Evolutionary conservation across 1,140 invertebrate genomes (phyloP).

Genomic region (Hylaeus volcanicus): DNA sequence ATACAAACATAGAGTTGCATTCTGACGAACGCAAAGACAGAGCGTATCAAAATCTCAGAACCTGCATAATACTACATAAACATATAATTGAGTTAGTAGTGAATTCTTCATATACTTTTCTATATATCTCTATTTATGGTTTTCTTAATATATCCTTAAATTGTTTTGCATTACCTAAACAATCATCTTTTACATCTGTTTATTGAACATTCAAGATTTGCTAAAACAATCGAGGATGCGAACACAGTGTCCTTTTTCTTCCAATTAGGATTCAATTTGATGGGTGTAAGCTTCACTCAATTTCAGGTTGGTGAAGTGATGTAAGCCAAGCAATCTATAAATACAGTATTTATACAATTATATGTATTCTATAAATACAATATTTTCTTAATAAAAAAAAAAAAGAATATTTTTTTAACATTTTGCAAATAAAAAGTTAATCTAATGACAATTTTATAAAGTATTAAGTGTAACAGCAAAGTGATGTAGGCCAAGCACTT

Average conservation of each 20-base stretch:
- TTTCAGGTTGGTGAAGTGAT: constrained; percentile 59
- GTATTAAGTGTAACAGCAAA: no score
- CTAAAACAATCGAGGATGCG: constrained; percentile 47
- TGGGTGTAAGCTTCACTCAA: constrained; percentile 65
- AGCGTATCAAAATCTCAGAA: constrained; percentile 36
- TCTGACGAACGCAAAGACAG: constrained; percentile 28
- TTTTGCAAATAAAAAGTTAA: no score
- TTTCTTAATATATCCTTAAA: no score
- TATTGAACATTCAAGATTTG: constrained; percentile 50
- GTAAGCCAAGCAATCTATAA: no score
- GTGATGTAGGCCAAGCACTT: background rate
- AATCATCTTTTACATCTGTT: no score
- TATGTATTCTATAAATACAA: no score
- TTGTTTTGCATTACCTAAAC: no score
- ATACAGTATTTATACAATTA: no score
- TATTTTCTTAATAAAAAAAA: no score
- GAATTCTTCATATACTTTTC: background rate
- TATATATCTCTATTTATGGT: no score
- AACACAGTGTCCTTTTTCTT: constrained; percentile 62
- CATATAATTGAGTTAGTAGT: constrained; percentile 65
- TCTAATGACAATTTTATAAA: no score
- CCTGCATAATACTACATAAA: constrained; percentile 56
- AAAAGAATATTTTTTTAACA: no score
- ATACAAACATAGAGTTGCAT: constrained; percentile 49
- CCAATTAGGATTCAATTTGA: constrained; percentile 63